Evolutionary conservation across 1,140 invertebrate genomes (phyloP).

Genomic region (Fopius arisanus): DNA sequence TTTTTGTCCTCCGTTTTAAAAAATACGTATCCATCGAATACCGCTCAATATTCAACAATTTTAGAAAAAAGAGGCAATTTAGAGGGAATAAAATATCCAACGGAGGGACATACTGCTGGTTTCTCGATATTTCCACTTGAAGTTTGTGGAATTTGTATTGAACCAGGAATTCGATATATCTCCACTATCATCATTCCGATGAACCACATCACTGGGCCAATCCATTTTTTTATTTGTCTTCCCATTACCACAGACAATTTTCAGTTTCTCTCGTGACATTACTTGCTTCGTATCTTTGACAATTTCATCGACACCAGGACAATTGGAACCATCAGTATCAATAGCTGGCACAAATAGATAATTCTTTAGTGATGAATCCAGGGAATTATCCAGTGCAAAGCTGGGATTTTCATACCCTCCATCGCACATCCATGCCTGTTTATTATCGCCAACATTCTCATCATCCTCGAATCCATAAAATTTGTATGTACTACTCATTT

Average conservation of each 20-base stretch:
- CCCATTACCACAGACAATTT: background rate
- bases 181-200: background rate
- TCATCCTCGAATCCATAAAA: background rate
- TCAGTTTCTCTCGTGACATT: background rate
- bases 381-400: conserved; percentile 55
- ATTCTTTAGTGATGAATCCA: conserved; percentile 51
- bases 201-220: background rate
- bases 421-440: background rate
- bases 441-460: background rate
- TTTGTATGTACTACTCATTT: background rate
- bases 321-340: conserved; percentile 4
- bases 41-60: background rate
- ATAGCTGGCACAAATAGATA: conserved; percentile 44
- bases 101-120: background rate
- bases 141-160: background rate
- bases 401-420: conserved; percentile 57
- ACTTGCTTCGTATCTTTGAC: background rate
- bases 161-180: background rate
- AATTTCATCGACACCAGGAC: background rate
- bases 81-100: background rate
- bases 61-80: background rate
- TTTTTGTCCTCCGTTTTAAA: background rate
- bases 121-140: conserved; percentile 2
- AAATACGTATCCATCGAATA: background rate
- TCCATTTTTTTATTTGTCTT: background rate